Percentiles rank a stretch among this genome's conserved stretches.
Conservation (phyloP, 2,888 invertebrate species). For the Acronicta aceris region DNA sequence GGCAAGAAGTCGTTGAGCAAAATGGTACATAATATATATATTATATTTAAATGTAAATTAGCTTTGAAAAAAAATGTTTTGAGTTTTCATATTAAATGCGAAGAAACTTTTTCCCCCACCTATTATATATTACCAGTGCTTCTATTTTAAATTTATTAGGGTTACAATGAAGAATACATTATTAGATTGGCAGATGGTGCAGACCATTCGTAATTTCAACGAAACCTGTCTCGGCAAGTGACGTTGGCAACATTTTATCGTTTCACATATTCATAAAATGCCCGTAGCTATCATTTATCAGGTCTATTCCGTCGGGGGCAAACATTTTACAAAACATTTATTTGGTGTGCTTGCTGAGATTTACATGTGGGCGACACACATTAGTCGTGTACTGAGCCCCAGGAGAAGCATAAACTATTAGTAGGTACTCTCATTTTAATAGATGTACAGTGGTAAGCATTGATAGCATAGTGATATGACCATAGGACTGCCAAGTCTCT, state of each 20-base stretch:
- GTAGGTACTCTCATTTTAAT: constrained; percentile 60
- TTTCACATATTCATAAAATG: constrained; percentile 78
- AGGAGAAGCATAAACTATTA: constrained; percentile 62
- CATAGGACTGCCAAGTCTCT: no score
- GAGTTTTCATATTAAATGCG: no score
- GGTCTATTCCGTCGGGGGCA: constrained; percentile 75
- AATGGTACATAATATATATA: no score
- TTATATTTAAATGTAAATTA: no score
- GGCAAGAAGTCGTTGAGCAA: no score
- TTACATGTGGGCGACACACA: constrained; percentile 73
- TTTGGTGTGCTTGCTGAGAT: constrained; percentile 74
- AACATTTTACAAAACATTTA: constrained; percentile 81
- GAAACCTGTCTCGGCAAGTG: constrained; percentile 57
- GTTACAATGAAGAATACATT: constrained; percentile 13
- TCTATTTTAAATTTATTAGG: constrained; percentile 19
- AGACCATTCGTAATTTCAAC: constrained; percentile 43
- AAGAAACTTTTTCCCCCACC: no score
- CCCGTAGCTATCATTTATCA: constrained; percentile 81
- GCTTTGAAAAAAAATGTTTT: no score
- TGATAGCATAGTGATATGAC: no score
- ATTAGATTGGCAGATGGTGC: constrained; percentile 36
- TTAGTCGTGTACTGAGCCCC: constrained; percentile 73
- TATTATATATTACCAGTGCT: constrained; percentile 12
- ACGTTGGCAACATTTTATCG: constrained; percentile 70
- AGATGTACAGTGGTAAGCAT: no score